Percentiles rank a stretch among this genome's conserved stretches.
Evolutionary conservation across 2,113 vertebrate genomes (phyloP).

Genomic region (Percina caprodes): DNA sequence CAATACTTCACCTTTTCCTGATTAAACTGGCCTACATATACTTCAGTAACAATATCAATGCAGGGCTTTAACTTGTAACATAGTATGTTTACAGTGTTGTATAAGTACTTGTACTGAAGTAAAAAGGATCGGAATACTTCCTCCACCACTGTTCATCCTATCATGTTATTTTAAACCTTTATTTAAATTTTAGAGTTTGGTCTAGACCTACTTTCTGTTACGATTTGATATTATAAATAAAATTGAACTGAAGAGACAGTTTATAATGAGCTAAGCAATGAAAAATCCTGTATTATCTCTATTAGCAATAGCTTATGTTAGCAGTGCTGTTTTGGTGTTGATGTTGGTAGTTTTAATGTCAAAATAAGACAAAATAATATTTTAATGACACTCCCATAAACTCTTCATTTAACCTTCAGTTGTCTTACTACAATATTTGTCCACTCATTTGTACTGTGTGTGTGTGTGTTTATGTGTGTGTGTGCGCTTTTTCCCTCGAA

Average conservation of each 20-base stretch:
- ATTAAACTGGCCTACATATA: background rate
- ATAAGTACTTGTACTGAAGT: background rate
- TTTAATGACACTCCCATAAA: background rate
- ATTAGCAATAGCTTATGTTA: too few species aligned
- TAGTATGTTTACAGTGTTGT: background rate
- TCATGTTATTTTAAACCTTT: background rate
- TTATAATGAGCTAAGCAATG: too few species aligned
- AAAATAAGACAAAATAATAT: background rate
- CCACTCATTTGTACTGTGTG: too few species aligned
- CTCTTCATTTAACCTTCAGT: background rate
- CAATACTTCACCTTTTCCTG: background rate
- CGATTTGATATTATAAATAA: too few species aligned
- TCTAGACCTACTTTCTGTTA: background rate
- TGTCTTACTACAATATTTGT: background rate
- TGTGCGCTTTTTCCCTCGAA: too few species aligned
- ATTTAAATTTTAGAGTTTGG: too few species aligned
- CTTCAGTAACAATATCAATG: background rate
- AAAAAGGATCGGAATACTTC: background rate
- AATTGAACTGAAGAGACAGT: too few species aligned
- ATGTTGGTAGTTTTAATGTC: too few species aligned
- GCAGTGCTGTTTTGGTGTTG: too few species aligned
- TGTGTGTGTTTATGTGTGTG: background rate
- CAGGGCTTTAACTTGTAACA: background rate
- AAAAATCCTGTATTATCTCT: too few species aligned
- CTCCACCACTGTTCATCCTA: background rate